Evolutionary conservation across 2,888 invertebrate genomes (phyloP), one percentile per base, ranked within the genome.

Genomic region (Tenthredo amoena): DNA sequence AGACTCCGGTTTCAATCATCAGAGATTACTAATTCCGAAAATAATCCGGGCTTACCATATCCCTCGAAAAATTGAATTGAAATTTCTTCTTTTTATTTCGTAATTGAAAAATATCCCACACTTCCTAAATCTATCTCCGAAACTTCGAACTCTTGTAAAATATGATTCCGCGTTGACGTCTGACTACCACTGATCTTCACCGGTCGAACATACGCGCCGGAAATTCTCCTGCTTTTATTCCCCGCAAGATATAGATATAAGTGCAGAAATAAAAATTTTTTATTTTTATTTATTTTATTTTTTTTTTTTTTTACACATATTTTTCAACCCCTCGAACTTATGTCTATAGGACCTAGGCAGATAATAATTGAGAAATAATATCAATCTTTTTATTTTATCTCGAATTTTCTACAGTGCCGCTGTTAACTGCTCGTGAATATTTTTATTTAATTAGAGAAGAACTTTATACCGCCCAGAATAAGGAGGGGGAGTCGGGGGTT

Each of bases 381-480:
- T 18, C 34, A 68, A 34, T 34, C 18, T n/a, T 68, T 18, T 1
- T 15, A 12, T 62, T 62, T 7, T 21, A 62, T 34, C 68, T 68
- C 68, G 21, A 62, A 34, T 68, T 34, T 34, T 34, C 34, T 34
- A 0, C 68, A 34, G 34, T 10, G 40, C 10, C 26, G 26, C 10
- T 26, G 26, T 40, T 43, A 74, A 74, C 72, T 74, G 43, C 21
- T 74, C 72, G 72, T 74, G 72, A 74, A 74, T 26, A 26, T 74
- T 74, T 74, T 74, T 74, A 43, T 74, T 74, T 40, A 74, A 74
- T 74, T 74, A 74, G 26, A 40, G 72, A 40, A 74, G 72, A 74
- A 43, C 40, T 74, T 74, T 74, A 43, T 43, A 74, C 40, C 72
- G 72, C 43, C 72, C 43, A 26, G 72, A 74, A 43, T 43, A n/a